Conservation (phyloP, 2,797 vertebrate genomes). For the Lates japonicus region DNA sequence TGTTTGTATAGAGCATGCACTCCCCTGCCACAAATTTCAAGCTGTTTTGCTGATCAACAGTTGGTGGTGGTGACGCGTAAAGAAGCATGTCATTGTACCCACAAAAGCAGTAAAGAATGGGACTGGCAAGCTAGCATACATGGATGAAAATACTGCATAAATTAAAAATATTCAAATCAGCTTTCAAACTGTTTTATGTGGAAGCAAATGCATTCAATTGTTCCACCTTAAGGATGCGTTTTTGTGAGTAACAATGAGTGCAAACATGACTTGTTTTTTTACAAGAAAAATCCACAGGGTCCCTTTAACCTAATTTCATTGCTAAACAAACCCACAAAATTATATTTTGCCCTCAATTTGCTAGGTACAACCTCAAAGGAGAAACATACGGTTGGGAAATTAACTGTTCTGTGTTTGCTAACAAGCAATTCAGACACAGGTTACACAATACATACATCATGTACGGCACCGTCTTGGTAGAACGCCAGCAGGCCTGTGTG, state of each 20-base stretch:
- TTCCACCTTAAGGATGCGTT: background rate
- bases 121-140: too few species aligned
- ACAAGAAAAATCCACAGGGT: conserved; percentile 1
- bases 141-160: background rate
- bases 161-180: background rate
- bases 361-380: background rate
- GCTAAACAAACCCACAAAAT: conserved; percentile 3
- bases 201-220: background rate
- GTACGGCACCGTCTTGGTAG: background rate
- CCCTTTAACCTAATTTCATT: background rate
- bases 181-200: background rate
- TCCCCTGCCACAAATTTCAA: background rate
- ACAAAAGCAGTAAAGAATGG: background rate
- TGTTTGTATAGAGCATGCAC: too few species aligned
- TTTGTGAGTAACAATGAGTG: background rate
- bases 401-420: background rate
- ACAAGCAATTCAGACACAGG: background rate
- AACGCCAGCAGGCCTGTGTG: background rate
- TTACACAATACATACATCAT: conserved; percentile 17
- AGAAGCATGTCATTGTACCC: too few species aligned
- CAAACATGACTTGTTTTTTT: conserved; percentile 1
- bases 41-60: background rate
- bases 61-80: background rate
- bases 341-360: background rate
- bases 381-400: background rate